These are phyloP conservation scores for Phytoseiulus persimilis DNA, from an alignment of 2,888 invertebrate genomes.

Conservation along the genomic window DNA sequence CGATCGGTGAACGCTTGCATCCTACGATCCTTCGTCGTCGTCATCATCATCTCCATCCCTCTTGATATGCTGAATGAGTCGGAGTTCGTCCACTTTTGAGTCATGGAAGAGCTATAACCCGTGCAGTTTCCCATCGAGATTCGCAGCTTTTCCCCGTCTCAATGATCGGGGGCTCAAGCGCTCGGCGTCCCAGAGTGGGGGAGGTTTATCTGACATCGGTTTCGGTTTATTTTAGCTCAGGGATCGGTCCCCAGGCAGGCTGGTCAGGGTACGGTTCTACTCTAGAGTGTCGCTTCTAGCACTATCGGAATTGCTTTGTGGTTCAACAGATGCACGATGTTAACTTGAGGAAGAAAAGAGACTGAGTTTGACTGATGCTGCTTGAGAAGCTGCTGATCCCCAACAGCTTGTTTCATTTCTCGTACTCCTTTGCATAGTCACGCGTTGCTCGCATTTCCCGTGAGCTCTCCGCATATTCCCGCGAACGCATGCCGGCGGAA, in stretches of 20 bases:
- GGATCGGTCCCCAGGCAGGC: slow-evolving; percentile 26
- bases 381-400: too few species aligned
- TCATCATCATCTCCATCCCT: too few species aligned
- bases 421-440: too few species aligned
- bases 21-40: not conserved
- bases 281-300: not conserved
- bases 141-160: not conserved
- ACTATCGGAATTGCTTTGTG: not conserved
- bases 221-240: slow-evolving; percentile 26
- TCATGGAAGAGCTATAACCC: too few species aligned
- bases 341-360: not conserved
- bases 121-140: too few species aligned
- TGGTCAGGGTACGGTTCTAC: slow-evolving; percentile 21
- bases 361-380: too few species aligned
- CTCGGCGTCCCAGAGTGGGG: not conserved
- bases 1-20: not conserved
- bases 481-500: not conserved
- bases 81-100: too few species aligned
- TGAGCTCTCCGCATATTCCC: not conserved
- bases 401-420: too few species aligned
- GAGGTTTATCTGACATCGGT: not conserved
- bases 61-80: too few species aligned
- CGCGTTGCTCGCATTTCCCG: too few species aligned
- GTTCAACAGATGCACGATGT: not conserved
- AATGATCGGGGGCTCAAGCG: not conserved